phyloP scores from a whole-genome alignment of 2,113 vertebrate genomes.

The Pavo muticus region DNA sequence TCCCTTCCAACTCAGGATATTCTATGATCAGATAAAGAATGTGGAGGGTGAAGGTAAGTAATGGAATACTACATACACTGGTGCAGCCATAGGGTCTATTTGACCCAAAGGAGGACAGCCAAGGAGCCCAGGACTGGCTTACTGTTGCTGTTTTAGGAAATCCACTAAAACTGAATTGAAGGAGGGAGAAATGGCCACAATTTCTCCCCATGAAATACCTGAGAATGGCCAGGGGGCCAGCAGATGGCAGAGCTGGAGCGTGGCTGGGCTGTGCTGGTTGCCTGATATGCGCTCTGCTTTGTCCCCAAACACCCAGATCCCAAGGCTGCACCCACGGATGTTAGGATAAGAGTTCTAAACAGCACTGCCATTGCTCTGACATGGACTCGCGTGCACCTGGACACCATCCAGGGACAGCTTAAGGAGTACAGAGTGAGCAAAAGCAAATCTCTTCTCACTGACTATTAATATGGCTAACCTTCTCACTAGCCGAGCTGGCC shows the following conservation, averaged over 20 bases:
- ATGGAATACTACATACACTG: accelerated
- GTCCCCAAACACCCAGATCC: constrained; percentile 82
- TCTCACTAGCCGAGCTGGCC: not conserved
- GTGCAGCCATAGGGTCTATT: accelerated
- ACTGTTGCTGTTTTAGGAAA: not conserved
- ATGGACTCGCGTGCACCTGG: constrained; percentile 89
- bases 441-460: not conserved
- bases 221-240: not conserved
- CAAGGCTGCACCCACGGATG: constrained; percentile 85
- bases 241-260: not conserved
- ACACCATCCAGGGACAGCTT: constrained; percentile 90
- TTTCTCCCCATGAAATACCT: not conserved
- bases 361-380: constrained; percentile 87
- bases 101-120: not conserved
- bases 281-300: not conserved
- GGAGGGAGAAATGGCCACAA: not conserved
- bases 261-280: accelerated
- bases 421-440: constrained; percentile 93
- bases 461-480: constrained; percentile 37
- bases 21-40: not conserved
- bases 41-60: not conserved
- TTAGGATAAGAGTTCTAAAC: constrained; percentile 87
- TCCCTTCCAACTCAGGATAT: not conserved
- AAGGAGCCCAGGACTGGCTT: not conserved
- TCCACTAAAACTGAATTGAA: not conserved